Conservation (phyloP, 2,113 vertebrate genomes). For the human (Homo sapiens) region DNA sequence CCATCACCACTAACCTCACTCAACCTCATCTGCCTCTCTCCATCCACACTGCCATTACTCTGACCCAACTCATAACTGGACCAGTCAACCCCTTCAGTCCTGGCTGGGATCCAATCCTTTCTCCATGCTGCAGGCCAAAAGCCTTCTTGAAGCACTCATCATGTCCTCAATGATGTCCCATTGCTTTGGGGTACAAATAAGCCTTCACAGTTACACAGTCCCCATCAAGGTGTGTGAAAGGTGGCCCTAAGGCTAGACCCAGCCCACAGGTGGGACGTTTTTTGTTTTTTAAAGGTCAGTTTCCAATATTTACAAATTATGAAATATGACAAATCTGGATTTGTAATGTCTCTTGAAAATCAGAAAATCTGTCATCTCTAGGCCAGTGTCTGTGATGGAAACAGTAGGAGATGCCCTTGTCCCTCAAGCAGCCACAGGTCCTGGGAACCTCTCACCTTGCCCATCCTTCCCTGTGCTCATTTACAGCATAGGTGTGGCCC, state of each 20-base stretch:
- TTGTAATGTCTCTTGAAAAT: not conserved
- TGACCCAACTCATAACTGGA: not conserved
- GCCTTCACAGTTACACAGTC: not conserved
- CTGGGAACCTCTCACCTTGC: not conserved
- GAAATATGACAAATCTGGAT: not conserved
- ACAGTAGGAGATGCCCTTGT: not conserved
- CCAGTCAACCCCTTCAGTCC: not conserved
- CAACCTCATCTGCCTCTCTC: not conserved
- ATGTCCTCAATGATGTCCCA: not conserved
- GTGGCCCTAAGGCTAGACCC: not conserved
- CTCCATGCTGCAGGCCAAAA: not conserved
- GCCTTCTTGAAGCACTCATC: not conserved
- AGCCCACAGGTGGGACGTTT: not conserved
- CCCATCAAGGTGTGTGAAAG: not conserved
- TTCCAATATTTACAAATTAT: not conserved
- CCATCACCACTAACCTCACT: not conserved
- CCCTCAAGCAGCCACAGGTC: not conserved
- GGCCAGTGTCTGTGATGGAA: not conserved
- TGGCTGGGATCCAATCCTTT: not conserved
- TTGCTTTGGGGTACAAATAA: not conserved
- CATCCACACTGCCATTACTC: fast-evolving
- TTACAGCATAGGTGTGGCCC: no score
- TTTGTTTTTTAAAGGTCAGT: not conserved
- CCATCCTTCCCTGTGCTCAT: not conserved
- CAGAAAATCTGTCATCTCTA: not conserved